Percentiles rank a stretch among this genome's conserved stretches.
Conservation (phyloP, 2,888 invertebrate species). For the Nebria salina region DNA sequence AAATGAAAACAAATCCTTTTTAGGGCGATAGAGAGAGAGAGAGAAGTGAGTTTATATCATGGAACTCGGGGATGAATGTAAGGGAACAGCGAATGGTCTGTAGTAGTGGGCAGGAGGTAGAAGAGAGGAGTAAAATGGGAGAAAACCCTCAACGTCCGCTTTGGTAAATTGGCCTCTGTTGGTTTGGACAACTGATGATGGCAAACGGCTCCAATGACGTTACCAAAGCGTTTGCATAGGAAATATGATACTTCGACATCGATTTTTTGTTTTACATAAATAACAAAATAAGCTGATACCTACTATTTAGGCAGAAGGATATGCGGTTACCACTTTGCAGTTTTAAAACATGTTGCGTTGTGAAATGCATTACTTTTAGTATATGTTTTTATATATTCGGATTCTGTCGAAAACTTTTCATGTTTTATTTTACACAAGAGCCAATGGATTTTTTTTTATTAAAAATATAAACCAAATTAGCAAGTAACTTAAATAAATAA, state of each 20-base stretch:
- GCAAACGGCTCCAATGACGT: background rate
- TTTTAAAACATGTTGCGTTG: too few relatives aligned
- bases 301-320: background rate
- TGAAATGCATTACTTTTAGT: too few relatives aligned
- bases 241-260: background rate
- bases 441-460: too few relatives aligned
- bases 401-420: too few relatives aligned
- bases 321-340: background rate
- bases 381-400: too few relatives aligned
- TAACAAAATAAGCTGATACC: background rate
- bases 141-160: background rate
- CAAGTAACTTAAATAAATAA: too few relatives aligned
- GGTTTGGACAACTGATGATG: slow-evolving; percentile 1
- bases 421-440: too few relatives aligned
- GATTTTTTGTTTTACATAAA: background rate
- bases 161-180: slow-evolving; percentile 1
- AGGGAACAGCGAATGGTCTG: background rate
- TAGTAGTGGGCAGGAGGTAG: background rate
- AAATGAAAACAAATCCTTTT: slow-evolving; percentile 40
- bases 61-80: background rate
- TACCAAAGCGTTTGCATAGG: background rate
- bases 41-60: background rate
- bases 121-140: background rate
- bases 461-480: too few relatives aligned
- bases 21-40: background rate